Evolutionary conservation across 2,888 invertebrate species (phyloP).

Genomic region (Limenitis camilla): DNA sequence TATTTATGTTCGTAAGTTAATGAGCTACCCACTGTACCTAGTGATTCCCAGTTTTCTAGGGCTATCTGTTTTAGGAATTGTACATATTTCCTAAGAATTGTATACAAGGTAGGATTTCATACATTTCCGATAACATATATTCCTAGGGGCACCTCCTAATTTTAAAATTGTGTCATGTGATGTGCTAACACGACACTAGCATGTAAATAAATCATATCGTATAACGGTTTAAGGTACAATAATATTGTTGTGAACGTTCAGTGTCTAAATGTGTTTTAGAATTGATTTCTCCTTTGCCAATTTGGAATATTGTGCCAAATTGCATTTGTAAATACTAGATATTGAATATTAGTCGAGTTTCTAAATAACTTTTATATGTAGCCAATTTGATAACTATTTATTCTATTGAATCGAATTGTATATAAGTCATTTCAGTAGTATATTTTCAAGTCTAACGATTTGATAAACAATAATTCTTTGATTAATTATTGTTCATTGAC

Average conservation of each 20-base stretch:
- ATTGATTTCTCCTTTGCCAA: slow-evolving; percentile 14
- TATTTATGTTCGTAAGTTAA: too few relatives aligned
- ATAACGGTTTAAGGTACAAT: slow-evolving; percentile 22
- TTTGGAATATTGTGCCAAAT: slow-evolving; percentile 11
- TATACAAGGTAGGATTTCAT: too few relatives aligned
- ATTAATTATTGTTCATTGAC: slow-evolving; percentile 12
- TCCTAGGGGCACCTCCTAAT: background rate
- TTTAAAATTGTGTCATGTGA: background rate
- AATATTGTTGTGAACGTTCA: slow-evolving; percentile 23
- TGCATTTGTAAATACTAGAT: slow-evolving; percentile 19
- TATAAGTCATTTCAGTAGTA: slow-evolving; percentile 15
- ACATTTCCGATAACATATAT: background rate
- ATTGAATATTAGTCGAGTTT: slow-evolving; percentile 9
- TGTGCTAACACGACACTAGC: slow-evolving; percentile 9
- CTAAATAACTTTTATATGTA: slow-evolving; percentile 19
- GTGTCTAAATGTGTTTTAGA: slow-evolving; percentile 22
- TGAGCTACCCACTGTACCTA: too few relatives aligned
- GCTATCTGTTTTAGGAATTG: too few relatives aligned
- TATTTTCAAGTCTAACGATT: slow-evolving; percentile 4
- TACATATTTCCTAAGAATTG: too few relatives aligned
- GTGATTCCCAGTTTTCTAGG: too few relatives aligned
- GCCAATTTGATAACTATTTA: slow-evolving; percentile 17
- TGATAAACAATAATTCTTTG: slow-evolving; percentile 6
- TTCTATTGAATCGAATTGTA: slow-evolving; percentile 14
- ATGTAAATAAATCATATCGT: slow-evolving; percentile 29